Evolutionary conservation across 2,113 vertebrate species (phyloP), one percentile per base, ranked within the genome.

Genomic region (Pleuronectes platessa): DNA sequence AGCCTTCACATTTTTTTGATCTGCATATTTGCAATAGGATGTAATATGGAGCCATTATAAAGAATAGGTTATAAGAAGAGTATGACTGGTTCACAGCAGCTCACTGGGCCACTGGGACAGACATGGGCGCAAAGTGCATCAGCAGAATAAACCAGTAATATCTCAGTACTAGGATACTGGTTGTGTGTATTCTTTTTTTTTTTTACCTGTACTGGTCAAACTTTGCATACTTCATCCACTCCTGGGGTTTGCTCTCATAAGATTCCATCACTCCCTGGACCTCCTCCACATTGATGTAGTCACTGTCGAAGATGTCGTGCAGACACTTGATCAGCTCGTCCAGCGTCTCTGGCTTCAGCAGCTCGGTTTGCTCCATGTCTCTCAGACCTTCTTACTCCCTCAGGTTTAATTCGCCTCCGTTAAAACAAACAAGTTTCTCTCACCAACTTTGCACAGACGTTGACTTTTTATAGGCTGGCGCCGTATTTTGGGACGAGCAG

Each of bases 141-240:
- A 31, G 23, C 15, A 58, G n/a, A 40, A 79, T 61, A 59, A 71
- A 65, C 4, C 6, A 40, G 26, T 59, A 53, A 68, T 71, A 62
- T 47, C 11, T 49, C 40, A 42, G 12, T 12, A 42, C 47, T 18
- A 7, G 40, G 10, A 12, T 42, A 42, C 12, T 42, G 11, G 40
- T 11, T 18, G 47, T 5, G 47, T 7, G 47, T 51, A 14, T 11
- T 20, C 20, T 40, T 4, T 2, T 4, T 4, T 2, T 4, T 27
- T 42, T n/a, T 23, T 94, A 98, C 97, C 97, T 97, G 96, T 93
- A 97, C 67, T 96, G 93, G 84, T 98, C 97, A 87, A 96, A 97
- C 79, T 95, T 95, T 5, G 97, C 96, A 68, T 92, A 98, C 40
- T 89, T 84, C 71, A 74, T 89, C 97, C 97, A 99, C 27, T 99